phyloP scores from a whole-genome alignment of 2,797 vertebrate genomes.

The Gallinago nigripennis region DNA sequence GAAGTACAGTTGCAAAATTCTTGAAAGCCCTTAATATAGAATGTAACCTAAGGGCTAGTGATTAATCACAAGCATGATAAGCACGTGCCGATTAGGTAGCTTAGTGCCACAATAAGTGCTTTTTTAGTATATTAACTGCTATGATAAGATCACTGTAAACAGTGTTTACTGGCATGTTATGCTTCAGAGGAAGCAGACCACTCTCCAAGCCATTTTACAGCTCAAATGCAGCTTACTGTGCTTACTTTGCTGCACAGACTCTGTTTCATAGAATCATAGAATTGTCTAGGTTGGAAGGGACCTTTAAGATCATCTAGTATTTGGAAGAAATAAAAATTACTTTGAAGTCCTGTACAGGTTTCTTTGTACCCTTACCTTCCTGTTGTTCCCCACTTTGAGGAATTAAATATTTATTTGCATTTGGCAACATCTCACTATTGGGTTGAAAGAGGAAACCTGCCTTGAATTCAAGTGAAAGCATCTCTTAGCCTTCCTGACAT shows the following conservation, averaged over 20 bases:
- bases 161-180: background rate
- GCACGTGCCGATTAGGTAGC: background rate
- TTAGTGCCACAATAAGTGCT: background rate
- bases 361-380: background rate
- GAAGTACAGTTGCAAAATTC: background rate
- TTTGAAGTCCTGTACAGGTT: background rate
- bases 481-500: background rate
- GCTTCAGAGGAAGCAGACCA: background rate
- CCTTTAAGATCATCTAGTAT: background rate
- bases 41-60: background rate
- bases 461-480: background rate
- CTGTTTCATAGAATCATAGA: background rate
- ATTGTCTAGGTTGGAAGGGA: no score
- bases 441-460: background rate
- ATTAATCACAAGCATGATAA: background rate
- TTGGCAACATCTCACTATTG: background rate
- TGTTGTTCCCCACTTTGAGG: rapidly evolving
- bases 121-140: background rate
- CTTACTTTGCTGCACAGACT: background rate
- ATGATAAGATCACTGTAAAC: background rate
- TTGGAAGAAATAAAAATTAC: background rate
- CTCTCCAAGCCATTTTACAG: background rate
- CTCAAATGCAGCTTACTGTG: background rate
- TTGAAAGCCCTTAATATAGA: conserved; percentile 25
- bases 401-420: background rate